Base-by-base conservation (phyloP, 1,140 invertebrate species). In the Cydia strobilella region DNA sequence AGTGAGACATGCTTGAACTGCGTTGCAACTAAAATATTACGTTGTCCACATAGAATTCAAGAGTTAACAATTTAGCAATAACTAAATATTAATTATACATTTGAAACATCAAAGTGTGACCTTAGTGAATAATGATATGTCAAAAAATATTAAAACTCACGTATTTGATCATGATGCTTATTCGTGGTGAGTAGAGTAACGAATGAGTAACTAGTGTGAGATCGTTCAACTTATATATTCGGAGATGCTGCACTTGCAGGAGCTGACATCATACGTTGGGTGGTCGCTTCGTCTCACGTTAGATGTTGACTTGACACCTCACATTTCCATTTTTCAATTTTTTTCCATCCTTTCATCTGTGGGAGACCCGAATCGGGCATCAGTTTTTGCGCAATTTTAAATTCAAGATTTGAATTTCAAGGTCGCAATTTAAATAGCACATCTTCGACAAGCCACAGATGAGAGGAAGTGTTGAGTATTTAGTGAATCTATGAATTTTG, bases 91-190 rank as follows among this genome's bases (percentile, higher is more conserved):
- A 66, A 78, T 74, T 65, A 75, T 72, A 51, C 71, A 74, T 74
- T 74, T 71, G 62, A 65, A 74, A 25, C 45, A 63, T 78, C 74
- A 66, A 54, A 73, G 15, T 15, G 15, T 20, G 74, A 74, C 74
- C 77, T 78, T 72, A 62, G 20, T 62, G 66, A 15, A 7, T 23
- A 73, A 23, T 5, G 18, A 76, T 69, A 7, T 18, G 48, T 18
- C 48, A 51, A 80, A 81, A 84, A 78, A 80, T 73, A 74, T 73
- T 54, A 75, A 31, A 71, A 92, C 90, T 92, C 82, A 92, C 90
- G 90, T 92, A 91, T 92, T 90, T 92, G 65, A 92, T 83, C 90
- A 92, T 92, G 86, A 73, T 90, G 88, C 79, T 89, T 82, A 82
- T 86, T 87, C 86, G 84, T 88, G 80, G 82, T 87, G 90, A 89